Evolutionary conservation across 2,888 invertebrate genomes (phyloP).

Genomic region (Drosophila paranaensis): DNA sequence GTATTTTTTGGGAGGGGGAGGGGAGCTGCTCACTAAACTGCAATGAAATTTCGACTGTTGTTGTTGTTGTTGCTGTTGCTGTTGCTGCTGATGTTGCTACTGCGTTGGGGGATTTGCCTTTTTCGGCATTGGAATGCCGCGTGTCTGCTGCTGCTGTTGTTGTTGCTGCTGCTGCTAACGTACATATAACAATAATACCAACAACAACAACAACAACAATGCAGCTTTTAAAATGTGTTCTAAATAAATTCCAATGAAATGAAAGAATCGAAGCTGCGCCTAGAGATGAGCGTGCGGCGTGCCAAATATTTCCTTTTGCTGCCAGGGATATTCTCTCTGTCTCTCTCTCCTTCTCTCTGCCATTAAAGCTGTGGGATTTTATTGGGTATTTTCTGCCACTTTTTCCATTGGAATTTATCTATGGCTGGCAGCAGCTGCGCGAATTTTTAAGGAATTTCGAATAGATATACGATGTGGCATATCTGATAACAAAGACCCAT

Average conservation of each 20-base stretch:
- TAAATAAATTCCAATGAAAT: conserved; percentile 83
- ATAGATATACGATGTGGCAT: conserved; percentile 8
- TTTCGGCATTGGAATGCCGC: conserved; percentile 77
- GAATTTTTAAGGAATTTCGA: not conserved
- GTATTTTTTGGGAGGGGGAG: conserved; percentile 34
- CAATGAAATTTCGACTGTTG: conserved; percentile 69
- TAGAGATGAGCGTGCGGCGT: conserved; percentile 31
- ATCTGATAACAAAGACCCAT: conserved; percentile 9
- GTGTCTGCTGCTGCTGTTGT: conserved; percentile 56
- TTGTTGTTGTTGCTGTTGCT: conserved; percentile 40
- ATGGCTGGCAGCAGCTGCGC: conserved; percentile 3
- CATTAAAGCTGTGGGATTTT: not conserved
- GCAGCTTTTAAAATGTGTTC: conserved; percentile 77
- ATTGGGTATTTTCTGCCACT: conserved; percentile 6
- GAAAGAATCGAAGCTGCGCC: conserved; percentile 46
- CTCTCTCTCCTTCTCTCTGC: not conserved
- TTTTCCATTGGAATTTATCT: conserved; percentile 8
- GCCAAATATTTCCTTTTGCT: not conserved
- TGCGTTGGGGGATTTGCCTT: conserved; percentile 73
- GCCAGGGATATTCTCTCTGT: not conserved
- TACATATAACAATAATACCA: conserved; percentile 48
- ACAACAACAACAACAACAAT: conserved; percentile 48
- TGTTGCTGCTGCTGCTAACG: conserved; percentile 45
- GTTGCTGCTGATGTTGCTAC: conserved; percentile 19
- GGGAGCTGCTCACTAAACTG: conserved; percentile 54